phyloP scores from a whole-genome alignment of 2,113 vertebrate species.

The Cavia porcellus region DNA sequence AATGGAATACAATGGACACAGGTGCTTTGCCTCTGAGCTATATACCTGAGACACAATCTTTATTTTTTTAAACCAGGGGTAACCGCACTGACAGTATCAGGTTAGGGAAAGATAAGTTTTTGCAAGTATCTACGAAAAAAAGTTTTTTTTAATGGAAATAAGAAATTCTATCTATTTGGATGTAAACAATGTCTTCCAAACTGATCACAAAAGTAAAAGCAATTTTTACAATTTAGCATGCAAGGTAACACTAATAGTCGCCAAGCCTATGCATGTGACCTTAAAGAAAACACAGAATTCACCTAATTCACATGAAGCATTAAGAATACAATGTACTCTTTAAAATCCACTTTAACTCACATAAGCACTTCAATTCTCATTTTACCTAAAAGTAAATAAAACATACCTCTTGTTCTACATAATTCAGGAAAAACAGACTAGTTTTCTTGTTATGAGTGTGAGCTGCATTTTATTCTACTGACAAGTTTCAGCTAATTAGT shows the following conservation, averaged over 20 bases:
- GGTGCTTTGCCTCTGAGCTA: too few species aligned
- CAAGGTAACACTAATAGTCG: not conserved
- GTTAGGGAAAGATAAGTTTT: constrained; percentile 3
- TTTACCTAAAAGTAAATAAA: constrained; percentile 45
- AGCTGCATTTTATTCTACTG: constrained; percentile 48
- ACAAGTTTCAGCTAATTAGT: constrained; percentile 42
- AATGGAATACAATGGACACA: not conserved
- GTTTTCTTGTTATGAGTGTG: not conserved
- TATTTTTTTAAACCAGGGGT: not conserved
- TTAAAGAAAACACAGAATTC: not conserved
- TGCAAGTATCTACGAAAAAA: not conserved
- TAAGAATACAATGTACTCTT: not conserved
- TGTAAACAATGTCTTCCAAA: not conserved
- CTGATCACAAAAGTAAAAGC: not conserved
- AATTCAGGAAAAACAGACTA: constrained; percentile 12
- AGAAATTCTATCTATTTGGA: not conserved
- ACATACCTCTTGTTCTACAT: not conserved
- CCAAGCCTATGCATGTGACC: not conserved
- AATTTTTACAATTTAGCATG: not conserved
- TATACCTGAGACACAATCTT: not conserved
- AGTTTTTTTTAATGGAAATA: not conserved
- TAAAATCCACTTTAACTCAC: not conserved
- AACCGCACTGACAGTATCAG: not conserved
- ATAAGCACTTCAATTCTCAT: not conserved
- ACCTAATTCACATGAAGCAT: not conserved